Evolutionary conservation across 1,140 invertebrate species (phyloP), one percentile per base, ranked within the genome.

Genomic region (Eciton burchellii): DNA sequence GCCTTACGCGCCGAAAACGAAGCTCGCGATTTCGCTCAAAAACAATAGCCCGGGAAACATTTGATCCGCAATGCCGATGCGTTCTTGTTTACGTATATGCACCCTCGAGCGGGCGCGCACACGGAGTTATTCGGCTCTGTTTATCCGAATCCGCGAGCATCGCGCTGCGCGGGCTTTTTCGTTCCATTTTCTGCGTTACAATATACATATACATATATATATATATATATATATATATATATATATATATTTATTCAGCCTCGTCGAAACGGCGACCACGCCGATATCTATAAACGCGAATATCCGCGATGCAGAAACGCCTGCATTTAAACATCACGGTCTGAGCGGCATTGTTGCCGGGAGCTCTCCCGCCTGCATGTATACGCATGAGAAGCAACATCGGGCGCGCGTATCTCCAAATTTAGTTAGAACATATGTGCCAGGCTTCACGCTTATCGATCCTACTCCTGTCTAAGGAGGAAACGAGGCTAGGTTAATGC

Each of bases 371-470:
- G 63, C 43, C 63, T 79, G 49, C 63, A 79, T 79, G 74, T 79
- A 70, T 79, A 60, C 57, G 47, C 70, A 60, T 74, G 26, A 82
- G 84, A 82, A 84, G 49, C 57, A 85, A 81, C 70, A 45, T 54
- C 43, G 41, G 49, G 26, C 14, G 68, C 52, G 59, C 45, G 63
- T 81, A 82, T 87, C 57, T 54, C 73, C 26, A 57, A 89, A 89
- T 89, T 89, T 86, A 82, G 84, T 88, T 88, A 41, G 70, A 84
- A 86, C 88, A 81, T 84, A 79, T 88, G 84, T 47, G 77, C 56
- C 26, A 59, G 84, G 70, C 79, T 88, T 85, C 77, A 84, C 85
- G 77, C 65, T 88, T 88, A 89, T 89, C 89, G 88, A 90, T 79
- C 86, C 87, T 16, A 56, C 54, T 65, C 82, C 74, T 76, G 43